These are phyloP conservation scores for Bombyx huttoni DNA, from an alignment of 2,888 invertebrate species.

Conservation along the genomic window DNA sequence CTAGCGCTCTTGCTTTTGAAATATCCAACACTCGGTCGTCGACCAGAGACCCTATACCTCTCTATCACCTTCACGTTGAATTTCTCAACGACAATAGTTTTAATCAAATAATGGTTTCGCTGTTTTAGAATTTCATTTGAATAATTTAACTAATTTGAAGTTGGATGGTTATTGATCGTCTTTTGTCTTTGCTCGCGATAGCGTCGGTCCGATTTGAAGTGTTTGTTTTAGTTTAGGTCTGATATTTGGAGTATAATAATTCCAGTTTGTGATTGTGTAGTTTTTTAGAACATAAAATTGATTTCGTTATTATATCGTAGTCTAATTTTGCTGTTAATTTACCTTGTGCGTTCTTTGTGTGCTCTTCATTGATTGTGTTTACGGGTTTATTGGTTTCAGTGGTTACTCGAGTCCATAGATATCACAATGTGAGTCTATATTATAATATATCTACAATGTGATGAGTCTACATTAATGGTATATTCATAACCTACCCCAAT, in stretches of 20 bases:
- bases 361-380: too few relatives aligned
- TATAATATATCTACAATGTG: too few relatives aligned
- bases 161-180: slow-evolving; percentile 1
- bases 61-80: not conserved
- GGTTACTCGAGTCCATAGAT: too few relatives aligned
- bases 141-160: slow-evolving; percentile 2
- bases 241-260: not conserved
- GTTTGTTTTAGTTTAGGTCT: not conserved
- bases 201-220: not conserved
- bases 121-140: slow-evolving; percentile 1
- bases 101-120: slow-evolving; percentile 1
- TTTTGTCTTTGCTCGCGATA: not conserved
- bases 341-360: too few relatives aligned
- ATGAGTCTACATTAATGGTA: too few relatives aligned
- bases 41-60: not conserved
- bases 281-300: too few relatives aligned
- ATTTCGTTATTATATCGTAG: too few relatives aligned
- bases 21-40: slow-evolving; percentile 6
- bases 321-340: too few relatives aligned
- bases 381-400: too few relatives aligned
- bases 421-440: too few relatives aligned
- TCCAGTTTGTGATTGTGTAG: too few relatives aligned
- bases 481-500: too few relatives aligned
- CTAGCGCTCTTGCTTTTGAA: slow-evolving; percentile 9
- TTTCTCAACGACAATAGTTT: slow-evolving; percentile 1